These are phyloP conservation scores for Anhinga anhinga DNA, from an alignment of 2,113 vertebrate genomes.

Conservation along the genomic window DNA sequence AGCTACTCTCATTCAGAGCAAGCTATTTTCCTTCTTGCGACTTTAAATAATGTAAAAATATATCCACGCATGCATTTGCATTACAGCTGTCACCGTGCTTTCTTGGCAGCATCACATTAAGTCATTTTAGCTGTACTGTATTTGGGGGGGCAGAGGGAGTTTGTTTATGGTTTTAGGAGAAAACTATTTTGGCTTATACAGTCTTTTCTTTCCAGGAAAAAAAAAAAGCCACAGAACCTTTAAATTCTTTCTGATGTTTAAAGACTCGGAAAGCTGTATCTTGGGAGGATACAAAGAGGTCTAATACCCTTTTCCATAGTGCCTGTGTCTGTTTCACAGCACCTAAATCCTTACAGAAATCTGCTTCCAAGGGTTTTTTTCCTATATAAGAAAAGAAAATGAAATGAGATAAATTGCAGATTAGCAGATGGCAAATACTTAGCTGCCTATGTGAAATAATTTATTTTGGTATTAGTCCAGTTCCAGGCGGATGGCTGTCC, in stretches of 20 bases:
- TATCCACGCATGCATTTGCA: background rate
- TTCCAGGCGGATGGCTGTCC: constrained; percentile 1
- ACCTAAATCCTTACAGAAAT: background rate
- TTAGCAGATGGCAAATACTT: constrained; percentile 44
- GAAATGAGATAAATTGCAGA: background rate
- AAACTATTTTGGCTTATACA: background rate
- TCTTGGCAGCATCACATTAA: background rate
- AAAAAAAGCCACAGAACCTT: background rate
- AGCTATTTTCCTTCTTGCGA: background rate
- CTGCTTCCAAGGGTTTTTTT: background rate
- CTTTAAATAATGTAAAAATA: background rate
- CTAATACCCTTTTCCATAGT: background rate
- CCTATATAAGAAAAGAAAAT: background rate
- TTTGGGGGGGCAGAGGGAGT: background rate
- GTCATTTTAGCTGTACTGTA: background rate
- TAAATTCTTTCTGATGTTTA: background rate
- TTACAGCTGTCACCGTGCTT: background rate
- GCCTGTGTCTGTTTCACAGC: background rate
- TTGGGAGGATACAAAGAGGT: background rate
- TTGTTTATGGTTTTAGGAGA: constrained; percentile 30
- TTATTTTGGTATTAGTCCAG: constrained; percentile 26
- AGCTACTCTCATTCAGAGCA: background rate
- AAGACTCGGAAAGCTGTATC: background rate
- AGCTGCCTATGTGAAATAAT: constrained; percentile 1
- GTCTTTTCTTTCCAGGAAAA: background rate